Evolutionary conservation across 2,888 invertebrate species (phyloP).

Genomic region (Aradus depressus): DNA sequence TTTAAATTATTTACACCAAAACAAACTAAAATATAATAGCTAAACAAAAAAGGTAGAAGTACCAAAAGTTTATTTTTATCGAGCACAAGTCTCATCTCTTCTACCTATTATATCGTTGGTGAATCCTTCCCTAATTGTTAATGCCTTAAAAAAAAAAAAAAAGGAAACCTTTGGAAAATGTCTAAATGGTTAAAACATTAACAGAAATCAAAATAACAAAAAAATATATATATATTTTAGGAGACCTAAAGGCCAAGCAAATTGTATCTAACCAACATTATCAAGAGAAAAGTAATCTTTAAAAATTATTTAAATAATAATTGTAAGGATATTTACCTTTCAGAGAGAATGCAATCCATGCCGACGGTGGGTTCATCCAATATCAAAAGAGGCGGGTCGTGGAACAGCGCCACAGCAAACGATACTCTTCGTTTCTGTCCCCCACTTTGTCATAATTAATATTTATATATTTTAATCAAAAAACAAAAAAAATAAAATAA

Average conservation of each 20-base stretch:
- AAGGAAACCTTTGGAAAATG: not conserved
- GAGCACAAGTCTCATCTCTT: too few relatives aligned
- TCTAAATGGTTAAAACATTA: not conserved
- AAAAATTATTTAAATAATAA: too few relatives aligned
- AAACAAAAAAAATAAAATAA: not conserved
- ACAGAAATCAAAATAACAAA: too few relatives aligned
- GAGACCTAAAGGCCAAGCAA: too few relatives aligned
- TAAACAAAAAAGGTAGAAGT: too few relatives aligned
- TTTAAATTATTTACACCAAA: too few relatives aligned
- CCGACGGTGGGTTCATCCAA: constrained; percentile 16
- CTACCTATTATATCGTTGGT: too few relatives aligned
- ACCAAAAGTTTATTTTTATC: too few relatives aligned
- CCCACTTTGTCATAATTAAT: not conserved
- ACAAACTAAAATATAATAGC: too few relatives aligned
- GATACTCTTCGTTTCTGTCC: constrained; percentile 13
- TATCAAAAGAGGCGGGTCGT: constrained; percentile 5
- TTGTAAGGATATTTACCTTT: constrained; percentile 15
- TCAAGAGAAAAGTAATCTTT: not conserved
- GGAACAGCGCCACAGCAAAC: constrained; percentile 6
- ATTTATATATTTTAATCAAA: not conserved
- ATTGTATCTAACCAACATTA: too few relatives aligned
- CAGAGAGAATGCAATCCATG: constrained; percentile 14
- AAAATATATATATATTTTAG: too few relatives aligned
- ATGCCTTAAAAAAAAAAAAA: not conserved
- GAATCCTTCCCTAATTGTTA: too few relatives aligned